Evolutionary conservation across 30 jellyfish, hydroid and myxozoan genomes (phyloP).

Genomic region (Hydractinia echinata): DNA sequence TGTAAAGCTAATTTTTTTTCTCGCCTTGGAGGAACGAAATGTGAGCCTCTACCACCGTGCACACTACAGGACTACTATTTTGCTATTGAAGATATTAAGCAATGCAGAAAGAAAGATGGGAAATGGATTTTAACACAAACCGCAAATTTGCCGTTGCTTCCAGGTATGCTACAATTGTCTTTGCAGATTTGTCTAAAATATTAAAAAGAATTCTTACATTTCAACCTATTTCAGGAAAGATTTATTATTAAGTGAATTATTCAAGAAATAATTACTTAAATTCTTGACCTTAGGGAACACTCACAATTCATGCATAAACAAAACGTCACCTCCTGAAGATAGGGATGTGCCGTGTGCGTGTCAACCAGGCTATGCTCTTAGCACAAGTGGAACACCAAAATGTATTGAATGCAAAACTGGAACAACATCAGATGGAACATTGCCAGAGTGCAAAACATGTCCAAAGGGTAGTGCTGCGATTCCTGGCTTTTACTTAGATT

Average conservation of each 20-base stretch:
- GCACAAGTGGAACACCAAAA: slow-evolving; percentile 5
- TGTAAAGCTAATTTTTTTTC: slow-evolving; percentile 63
- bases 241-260: too few species aligned
- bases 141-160: slow-evolving; percentile 52
- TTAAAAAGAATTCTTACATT: too few species aligned
- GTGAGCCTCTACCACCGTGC: slow-evolving; percentile 52
- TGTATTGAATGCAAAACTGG: slow-evolving; percentile 4
- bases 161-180: slow-evolving; percentile 46
- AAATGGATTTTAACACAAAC: slow-evolving; percentile 32
- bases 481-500: slow-evolving; percentile 54
- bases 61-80: slow-evolving; percentile 40
- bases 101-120: slow-evolving; percentile 46
- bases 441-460: slow-evolving; percentile 45
- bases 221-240: too few species aligned
- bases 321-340: too few species aligned
- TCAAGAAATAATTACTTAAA: too few species aligned
- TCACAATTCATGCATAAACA: too few species aligned
- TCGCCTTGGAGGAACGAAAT: slow-evolving; percentile 63
- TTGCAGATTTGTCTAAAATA: too few species aligned
- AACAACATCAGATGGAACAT: slow-evolving; percentile 12
- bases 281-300: too few species aligned
- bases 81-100: slow-evolving; percentile 59
- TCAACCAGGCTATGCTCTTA: slow-evolving; percentile 65
- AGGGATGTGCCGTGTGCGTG: slow-evolving; percentile 42
- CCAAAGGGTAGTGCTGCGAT: slow-evolving; percentile 79